Evolutionary conservation across 2,797 vertebrate species (phyloP).

Genomic region (Phaenicophaeus curvirostris): DNA sequence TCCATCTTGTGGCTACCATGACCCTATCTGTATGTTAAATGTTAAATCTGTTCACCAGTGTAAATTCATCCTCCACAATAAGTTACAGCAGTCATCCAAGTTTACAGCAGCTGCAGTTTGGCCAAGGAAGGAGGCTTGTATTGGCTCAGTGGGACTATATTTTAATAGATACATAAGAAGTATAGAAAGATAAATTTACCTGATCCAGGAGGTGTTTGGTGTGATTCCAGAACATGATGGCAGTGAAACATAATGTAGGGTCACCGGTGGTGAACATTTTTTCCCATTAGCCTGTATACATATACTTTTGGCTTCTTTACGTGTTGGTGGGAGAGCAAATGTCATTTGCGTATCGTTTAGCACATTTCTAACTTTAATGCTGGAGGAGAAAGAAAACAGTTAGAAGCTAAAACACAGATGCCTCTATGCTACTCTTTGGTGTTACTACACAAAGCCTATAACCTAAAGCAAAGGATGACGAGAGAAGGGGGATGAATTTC

Average conservation of each 20-base stretch:
- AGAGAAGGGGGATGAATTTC: neutral
- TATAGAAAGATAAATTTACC: conserved; percentile 72
- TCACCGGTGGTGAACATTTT: conserved; percentile 73
- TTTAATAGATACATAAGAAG: neutral
- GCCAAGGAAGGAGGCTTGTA: neutral
- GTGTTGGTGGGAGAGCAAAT: conserved; percentile 84
- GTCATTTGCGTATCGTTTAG: conserved; percentile 78
- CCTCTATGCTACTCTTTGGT: neutral
- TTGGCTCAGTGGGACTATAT: neutral
- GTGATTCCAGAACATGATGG: conserved; percentile 80
- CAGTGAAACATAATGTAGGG: conserved; percentile 80
- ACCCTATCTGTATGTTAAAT: neutral
- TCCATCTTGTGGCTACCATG: neutral
- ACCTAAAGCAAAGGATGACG: neutral
- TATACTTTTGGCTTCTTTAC: conserved; percentile 81
- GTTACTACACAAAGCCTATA: neutral
- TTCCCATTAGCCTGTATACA: conserved; percentile 81
- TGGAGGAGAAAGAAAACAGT: conserved; percentile 57
- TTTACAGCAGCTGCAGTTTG: neutral
- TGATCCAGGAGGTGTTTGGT: conserved; percentile 85
- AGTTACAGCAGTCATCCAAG: neutral
- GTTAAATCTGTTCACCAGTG: neutral
- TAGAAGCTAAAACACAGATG: neutral
- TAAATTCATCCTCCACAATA: neutral
- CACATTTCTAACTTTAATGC: conserved; percentile 79